Conservation (phyloP, 2,888 invertebrate species). For the Hirtodrosophila alboralis region DNA sequence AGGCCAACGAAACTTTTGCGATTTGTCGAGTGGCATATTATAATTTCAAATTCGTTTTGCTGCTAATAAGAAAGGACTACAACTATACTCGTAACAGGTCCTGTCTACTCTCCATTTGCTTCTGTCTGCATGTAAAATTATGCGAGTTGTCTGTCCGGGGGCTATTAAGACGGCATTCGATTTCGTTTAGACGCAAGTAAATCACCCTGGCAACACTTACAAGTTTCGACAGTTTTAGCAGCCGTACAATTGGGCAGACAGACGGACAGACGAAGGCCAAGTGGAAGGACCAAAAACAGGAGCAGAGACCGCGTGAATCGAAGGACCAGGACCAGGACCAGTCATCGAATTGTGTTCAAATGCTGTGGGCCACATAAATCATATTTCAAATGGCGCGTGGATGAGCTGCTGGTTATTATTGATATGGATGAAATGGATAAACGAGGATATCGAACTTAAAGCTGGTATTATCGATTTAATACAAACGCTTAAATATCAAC, state of each 20-base stretch:
- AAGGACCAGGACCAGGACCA: slow-evolving; percentile 17
- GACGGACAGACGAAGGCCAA: background rate
- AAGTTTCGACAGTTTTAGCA: slow-evolving; percentile 81
- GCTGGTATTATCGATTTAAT: slow-evolving; percentile 5
- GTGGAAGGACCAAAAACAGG: background rate
- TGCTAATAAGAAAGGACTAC: slow-evolving; percentile 59
- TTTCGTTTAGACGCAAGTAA: slow-evolving; percentile 72
- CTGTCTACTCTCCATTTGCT: slow-evolving; percentile 26
- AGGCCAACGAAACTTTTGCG: slow-evolving; percentile 59
- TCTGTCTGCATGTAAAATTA: slow-evolving; percentile 66
- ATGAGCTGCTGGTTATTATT: slow-evolving; percentile 51
- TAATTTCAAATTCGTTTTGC: slow-evolving; percentile 65
- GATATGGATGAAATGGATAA: slow-evolving; percentile 58
- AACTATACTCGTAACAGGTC: background rate
- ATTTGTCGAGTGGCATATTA: slow-evolving; percentile 66
- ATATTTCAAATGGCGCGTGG: slow-evolving; percentile 68
- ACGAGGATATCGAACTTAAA: slow-evolving; percentile 45
- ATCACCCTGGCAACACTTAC: slow-evolving; percentile 72
- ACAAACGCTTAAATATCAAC: too few relatives aligned
- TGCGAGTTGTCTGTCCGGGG: slow-evolving; percentile 66
- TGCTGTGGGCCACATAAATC: slow-evolving; percentile 70
- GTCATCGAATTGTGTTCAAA: slow-evolving; percentile 29
- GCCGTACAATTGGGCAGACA: slow-evolving; percentile 16
- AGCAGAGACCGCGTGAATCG: background rate
- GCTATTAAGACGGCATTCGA: slow-evolving; percentile 80